phyloP scores from a whole-genome alignment of 2,888 invertebrate species.

The Iselma pallidipennis region DNA sequence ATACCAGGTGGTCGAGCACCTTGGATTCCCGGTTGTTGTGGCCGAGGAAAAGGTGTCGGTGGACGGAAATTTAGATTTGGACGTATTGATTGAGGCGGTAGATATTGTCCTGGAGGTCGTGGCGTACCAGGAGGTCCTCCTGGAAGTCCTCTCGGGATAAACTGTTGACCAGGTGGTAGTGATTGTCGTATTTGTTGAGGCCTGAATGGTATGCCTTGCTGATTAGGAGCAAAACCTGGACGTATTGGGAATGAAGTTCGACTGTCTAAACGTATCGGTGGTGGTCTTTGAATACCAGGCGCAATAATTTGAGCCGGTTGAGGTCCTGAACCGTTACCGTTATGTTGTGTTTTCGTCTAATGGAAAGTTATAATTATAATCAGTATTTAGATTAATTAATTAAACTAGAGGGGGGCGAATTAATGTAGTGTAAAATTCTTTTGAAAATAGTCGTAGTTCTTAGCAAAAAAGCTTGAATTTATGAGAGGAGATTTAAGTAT shows the following conservation, averaged over 20 bases:
- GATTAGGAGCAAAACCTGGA: conserved; percentile 44
- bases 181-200: conserved; percentile 42
- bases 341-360: conserved; percentile 26
- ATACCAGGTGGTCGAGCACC: conserved; percentile 37
- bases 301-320: conserved; percentile 26
- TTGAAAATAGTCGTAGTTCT: conserved; percentile 11
- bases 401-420: not conserved
- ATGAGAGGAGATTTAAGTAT: conserved; percentile 27
- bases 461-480: conserved; percentile 26
- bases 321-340: conserved; percentile 21
- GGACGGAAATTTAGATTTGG: conserved; percentile 50
- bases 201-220: conserved; percentile 40
- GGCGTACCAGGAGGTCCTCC: conserved; percentile 31
- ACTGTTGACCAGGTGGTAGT: conserved; percentile 46
- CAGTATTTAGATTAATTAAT: conserved; percentile 2
- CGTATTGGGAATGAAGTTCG: conserved; percentile 48
- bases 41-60: conserved; percentile 60
- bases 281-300: conserved; percentile 42
- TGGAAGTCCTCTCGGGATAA: conserved; percentile 26
- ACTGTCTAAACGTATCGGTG: conserved; percentile 57
- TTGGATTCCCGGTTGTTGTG: conserved; percentile 42
- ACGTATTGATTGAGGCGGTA: conserved; percentile 23
- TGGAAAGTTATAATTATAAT: conserved; percentile 7
- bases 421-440: not conserved
- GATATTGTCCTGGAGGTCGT: conserved; percentile 33